Percentiles rank a stretch among this genome's conserved stretches.
Evolutionary conservation across 2,888 invertebrate species (phyloP).

Genomic region (Acleris literana): DNA sequence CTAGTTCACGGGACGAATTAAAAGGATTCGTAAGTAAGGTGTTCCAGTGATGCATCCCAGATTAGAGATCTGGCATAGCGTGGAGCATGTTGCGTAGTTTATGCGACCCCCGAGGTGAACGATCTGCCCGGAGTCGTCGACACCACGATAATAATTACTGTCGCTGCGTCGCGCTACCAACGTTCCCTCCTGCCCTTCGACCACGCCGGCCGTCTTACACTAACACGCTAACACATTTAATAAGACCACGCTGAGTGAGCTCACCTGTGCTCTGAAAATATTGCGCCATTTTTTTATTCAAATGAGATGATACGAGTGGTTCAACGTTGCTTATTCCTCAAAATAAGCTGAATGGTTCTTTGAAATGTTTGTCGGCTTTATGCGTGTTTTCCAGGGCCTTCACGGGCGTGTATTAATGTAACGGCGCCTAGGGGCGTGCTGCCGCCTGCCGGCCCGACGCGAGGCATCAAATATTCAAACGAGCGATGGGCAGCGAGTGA

Average conservation of each 20-base stretch:
- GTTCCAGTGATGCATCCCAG: slow-evolving; percentile 47
- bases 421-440: slow-evolving; percentile 37
- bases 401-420: slow-evolving; percentile 13
- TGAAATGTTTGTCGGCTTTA: slow-evolving; percentile 16
- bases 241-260: slow-evolving; percentile 4
- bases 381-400: neutral
- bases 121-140: slow-evolving; percentile 79
- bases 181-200: slow-evolving; percentile 53
- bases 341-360: slow-evolving; percentile 12
- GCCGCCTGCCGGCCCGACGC: slow-evolving; percentile 56
- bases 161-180: slow-evolving; percentile 67
- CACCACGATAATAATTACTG: slow-evolving; percentile 82
- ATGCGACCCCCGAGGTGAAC: slow-evolving; percentile 78
- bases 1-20: neutral
- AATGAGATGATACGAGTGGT: neutral
- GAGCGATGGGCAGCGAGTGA: slow-evolving; percentile 52
- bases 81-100: slow-evolving; percentile 68
- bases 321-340: slow-evolving; percentile 7
- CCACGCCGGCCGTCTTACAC: slow-evolving; percentile 45
- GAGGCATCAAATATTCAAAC: slow-evolving; percentile 54
- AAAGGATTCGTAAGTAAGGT: neutral
- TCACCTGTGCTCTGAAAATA: slow-evolving; percentile 7
- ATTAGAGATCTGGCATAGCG: slow-evolving; percentile 63
- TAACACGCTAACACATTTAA: slow-evolving; percentile 25
- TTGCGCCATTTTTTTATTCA: slow-evolving; percentile 6